Evolutionary conservation across 2,888 invertebrate genomes (phyloP).

Genomic region (Machimus atricapillus): DNA sequence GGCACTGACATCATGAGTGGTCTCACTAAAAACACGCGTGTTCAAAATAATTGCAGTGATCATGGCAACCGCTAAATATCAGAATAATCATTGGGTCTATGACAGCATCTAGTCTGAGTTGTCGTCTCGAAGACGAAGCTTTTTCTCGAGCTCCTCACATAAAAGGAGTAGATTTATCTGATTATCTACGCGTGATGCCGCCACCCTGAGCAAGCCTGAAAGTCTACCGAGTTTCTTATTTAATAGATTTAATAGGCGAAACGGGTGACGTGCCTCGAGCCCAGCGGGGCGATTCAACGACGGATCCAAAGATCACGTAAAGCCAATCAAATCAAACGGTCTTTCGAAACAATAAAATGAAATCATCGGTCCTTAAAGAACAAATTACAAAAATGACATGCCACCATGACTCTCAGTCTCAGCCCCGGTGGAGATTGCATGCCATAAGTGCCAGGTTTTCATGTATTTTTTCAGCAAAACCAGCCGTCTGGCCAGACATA

Average conservation of each 20-base stretch:
- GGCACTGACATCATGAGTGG: constrained; percentile 2
- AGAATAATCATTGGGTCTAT: neutral
- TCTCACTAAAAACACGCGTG: neutral
- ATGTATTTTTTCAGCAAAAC: neutral
- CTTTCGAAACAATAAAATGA: constrained; percentile 38
- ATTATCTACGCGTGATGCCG: neutral
- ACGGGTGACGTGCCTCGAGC: neutral
- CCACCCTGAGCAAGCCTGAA: neutral
- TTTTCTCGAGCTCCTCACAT: neutral
- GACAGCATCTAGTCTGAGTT: neutral
- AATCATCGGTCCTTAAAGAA: constrained; percentile 40
- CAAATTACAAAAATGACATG: constrained; percentile 20
- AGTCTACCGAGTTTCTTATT: neutral
- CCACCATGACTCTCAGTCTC: neutral
- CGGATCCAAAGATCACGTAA: constrained; percentile 35
- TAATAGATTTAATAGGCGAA: neutral
- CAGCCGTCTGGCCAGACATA: neutral
- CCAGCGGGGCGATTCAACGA: neutral
- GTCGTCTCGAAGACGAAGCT: neutral
- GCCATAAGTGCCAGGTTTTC: neutral
- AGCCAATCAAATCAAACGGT: constrained; percentile 17
- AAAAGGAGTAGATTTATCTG: neutral
- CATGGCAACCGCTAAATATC: neutral
- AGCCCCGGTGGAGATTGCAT: neutral
- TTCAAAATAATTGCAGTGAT: neutral